Evolutionary conservation across 2,797 vertebrate species (phyloP).

Genomic region (Sciurus vulgaris): DNA sequence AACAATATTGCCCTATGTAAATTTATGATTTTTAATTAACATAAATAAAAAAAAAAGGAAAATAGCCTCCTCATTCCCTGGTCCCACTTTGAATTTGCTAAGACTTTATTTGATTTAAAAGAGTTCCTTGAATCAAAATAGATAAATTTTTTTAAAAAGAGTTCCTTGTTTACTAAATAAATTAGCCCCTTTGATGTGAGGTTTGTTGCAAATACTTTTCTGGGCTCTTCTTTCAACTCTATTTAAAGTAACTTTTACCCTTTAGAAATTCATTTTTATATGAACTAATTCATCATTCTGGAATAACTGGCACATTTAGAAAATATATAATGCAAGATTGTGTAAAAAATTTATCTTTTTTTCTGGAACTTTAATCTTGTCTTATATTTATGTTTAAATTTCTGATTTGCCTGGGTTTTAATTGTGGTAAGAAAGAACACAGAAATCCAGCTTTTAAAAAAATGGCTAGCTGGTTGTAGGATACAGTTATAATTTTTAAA

Average conservation of each 20-base stretch:
- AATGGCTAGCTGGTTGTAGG: background rate
- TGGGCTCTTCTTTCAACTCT: slow-evolving; percentile 16
- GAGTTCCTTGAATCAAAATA: background rate
- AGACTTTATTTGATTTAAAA: slow-evolving; percentile 21
- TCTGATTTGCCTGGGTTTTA: background rate
- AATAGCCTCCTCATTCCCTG: background rate
- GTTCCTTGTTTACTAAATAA: slow-evolving; percentile 44
- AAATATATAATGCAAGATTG: slow-evolving; percentile 23
- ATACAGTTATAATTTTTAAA: background rate
- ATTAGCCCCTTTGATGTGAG: background rate
- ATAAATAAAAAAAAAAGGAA: too few species aligned
- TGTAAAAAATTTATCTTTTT: background rate
- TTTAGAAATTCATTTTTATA: slow-evolving; percentile 33
- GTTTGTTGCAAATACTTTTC: slow-evolving; percentile 12
- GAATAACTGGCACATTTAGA: slow-evolving; percentile 3
- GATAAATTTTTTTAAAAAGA: background rate
- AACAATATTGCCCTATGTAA: too few species aligned
- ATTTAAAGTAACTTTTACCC: slow-evolving; percentile 30
- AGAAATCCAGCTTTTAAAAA: background rate
- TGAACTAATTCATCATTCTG: slow-evolving; percentile 48
- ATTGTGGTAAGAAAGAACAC: slow-evolving; percentile 38
- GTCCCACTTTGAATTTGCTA: background rate
- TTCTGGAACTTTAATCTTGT: background rate
- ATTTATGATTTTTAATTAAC: too few species aligned
- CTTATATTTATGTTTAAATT: slow-evolving; percentile 44